These are phyloP conservation scores for Spondyliosoma cantharus DNA, from an alignment of 2,797 vertebrate genomes.

Conservation along the genomic window DNA sequence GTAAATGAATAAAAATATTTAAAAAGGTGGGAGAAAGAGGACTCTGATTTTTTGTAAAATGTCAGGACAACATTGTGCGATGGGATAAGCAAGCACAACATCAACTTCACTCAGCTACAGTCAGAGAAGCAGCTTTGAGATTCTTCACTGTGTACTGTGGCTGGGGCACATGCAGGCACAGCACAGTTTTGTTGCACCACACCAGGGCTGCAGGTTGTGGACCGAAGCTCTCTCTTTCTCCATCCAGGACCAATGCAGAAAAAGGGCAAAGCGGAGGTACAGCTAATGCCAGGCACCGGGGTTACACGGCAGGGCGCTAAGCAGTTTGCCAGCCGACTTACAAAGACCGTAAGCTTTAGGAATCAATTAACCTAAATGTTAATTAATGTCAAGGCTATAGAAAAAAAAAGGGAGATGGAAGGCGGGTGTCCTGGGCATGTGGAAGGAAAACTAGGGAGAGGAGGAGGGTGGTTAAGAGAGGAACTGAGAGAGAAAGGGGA, in stretches of 20 bases:
- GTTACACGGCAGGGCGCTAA: conserved; percentile 70
- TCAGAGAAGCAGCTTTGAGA: conserved; percentile 80
- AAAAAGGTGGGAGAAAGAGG: conserved; percentile 66
- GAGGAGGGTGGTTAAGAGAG: conserved; percentile 84
- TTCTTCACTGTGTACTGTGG: conserved; percentile 62
- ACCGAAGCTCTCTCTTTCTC: conserved; percentile 62
- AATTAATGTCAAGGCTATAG: conserved; percentile 96
- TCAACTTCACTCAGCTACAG: conserved; percentile 80
- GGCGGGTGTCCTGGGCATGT: conserved; percentile 77
- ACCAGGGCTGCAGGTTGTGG: conserved; percentile 70
- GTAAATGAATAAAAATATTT: conserved; percentile 49
- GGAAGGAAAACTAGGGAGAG: conserved; percentile 73
- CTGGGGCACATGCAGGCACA: conserved; percentile 51
- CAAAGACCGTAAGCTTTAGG: conserved; percentile 90
- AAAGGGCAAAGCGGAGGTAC: conserved; percentile 65
- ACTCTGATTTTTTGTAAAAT: conserved; percentile 80
- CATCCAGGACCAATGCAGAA: conserved; percentile 74
- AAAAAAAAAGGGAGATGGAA: conserved; percentile 86
- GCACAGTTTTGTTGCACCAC: conserved; percentile 56
- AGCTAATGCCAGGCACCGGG: conserved; percentile 83
- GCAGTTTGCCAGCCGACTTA: conserved; percentile 80
- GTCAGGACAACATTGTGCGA: conserved; percentile 70
- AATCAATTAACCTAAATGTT: conserved; percentile 98
- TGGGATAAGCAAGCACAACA: conserved; percentile 75
- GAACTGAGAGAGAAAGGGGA: conserved; percentile 87